Base-by-base conservation (phyloP, 1,140 invertebrate genomes). In the Drosophila repletoides region DNA sequence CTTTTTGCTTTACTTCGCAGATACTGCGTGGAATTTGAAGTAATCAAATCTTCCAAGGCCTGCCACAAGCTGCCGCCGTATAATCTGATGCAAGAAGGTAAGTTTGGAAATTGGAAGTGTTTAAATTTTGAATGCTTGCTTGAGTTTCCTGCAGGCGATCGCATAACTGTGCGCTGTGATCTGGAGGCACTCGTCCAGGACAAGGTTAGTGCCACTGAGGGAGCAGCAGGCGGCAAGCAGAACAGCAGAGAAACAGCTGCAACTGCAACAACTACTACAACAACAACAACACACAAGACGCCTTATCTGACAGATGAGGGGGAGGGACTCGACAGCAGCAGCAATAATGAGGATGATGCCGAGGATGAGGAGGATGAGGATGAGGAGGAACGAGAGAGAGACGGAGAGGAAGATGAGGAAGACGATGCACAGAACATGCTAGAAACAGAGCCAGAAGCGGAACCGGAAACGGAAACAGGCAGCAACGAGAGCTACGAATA, bases 11-110 rank as follows among this genome's bases (percentile, higher is more conserved):
- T 22, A 2, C 14, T 5, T 76, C 94, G 17, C 93, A 96, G 95
- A 83, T 96, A 96, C 88, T 96, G 95, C 84, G 94, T 96, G 2
- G 93, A 95, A 74, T 97, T 95, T 75, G 94, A 96, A 90, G 93
- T 97, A 9, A 92, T 94, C 31, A 96, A 96, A 90, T 93, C 95
- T 2, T 94, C 95, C 2, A 95, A 95, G 72, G 94, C 94, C 1
- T 97, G 95, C 83, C 94, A 94, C 81, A 93, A 94, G 68, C 93
- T 95, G 83, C 91, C 93, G 4, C 93, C 92, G 14, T 95, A 95
- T 76, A 93, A 93, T 53, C 88, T 93, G 1, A 90, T 96, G 52
- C 90, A 93, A 77, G 95, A 96, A 93, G 95, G 95, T 95, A 91
- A 76, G 64, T 48, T n/a, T 2, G 5, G 19, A 10, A 5, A 12